These are phyloP conservation scores for Scaptomyza polygonia DNA, from an alignment of 2,888 invertebrate genomes.

Conservation along the genomic window DNA sequence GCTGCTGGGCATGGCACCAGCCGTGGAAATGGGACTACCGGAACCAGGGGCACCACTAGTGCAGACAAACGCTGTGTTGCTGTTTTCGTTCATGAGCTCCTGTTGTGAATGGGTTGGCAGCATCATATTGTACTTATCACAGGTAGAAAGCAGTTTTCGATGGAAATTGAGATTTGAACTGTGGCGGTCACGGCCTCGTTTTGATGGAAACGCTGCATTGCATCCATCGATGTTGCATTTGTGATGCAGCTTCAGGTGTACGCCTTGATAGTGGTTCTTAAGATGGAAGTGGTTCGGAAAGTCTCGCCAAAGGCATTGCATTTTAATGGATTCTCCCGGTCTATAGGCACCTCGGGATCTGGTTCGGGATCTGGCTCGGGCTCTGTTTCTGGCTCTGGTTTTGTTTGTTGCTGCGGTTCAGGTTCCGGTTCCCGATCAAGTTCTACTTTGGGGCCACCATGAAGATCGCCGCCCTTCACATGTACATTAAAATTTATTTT, in stretches of 20 bases:
- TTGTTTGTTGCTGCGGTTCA: not conserved
- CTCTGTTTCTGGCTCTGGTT: constrained; percentile 56
- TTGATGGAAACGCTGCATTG: constrained; percentile 97
- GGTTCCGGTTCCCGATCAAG: constrained; percentile 9
- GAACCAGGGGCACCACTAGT: constrained; percentile 6
- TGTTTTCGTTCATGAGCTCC: constrained; percentile 73
- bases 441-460: constrained; percentile 44
- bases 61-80: constrained; percentile 49
- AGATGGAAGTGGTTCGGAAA: constrained; percentile 97
- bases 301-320: constrained; percentile 96
- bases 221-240: constrained; percentile 97
- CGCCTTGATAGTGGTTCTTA: constrained; percentile 97
- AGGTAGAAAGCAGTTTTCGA: constrained; percentile 92
- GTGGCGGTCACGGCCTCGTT: constrained; percentile 95
- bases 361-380: no score
- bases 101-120: constrained; percentile 63
- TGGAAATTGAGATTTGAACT: constrained; percentile 96
- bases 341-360: constrained; percentile 93
- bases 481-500: constrained; percentile 37
- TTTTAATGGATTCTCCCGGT: constrained; percentile 95
- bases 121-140: constrained; percentile 73
- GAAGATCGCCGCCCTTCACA: constrained; percentile 20
- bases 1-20: constrained; percentile 85
- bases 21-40: not conserved
- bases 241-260: constrained; percentile 97